phyloP scores from a whole-genome alignment of 2,113 vertebrate species.

The Pithys albifrons region DNA sequence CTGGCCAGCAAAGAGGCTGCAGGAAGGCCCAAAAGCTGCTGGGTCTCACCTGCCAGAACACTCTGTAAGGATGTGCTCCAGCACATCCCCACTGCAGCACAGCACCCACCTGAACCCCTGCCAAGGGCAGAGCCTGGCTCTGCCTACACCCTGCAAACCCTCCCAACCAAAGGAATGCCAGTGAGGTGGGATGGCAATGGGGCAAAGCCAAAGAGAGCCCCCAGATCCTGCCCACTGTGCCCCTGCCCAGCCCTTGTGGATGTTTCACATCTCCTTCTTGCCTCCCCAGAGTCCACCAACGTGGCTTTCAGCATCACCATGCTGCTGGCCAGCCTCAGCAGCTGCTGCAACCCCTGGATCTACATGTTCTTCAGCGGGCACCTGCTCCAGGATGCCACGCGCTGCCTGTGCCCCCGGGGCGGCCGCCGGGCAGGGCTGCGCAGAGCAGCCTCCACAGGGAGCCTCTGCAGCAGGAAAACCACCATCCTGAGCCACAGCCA shows the following conservation, averaged over 20 bases:
- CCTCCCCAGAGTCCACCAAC: constrained; percentile 72
- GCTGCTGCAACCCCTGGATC: constrained; percentile 85
- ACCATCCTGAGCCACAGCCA: constrained; percentile 70
- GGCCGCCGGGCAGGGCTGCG: not conserved
- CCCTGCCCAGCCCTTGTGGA: not conserved
- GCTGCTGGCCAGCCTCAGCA: constrained; percentile 82
- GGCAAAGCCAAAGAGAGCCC: not conserved
- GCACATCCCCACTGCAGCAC: not conserved
- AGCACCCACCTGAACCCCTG: not conserved
- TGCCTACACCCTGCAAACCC: not conserved
- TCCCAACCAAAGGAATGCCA: not conserved
- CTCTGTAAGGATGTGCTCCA: not conserved
- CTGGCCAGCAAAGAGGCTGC: not conserved
- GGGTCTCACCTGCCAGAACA: not conserved
- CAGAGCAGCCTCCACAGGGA: constrained; percentile 63
- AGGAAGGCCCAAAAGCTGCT: not conserved
- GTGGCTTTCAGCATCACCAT: constrained; percentile 81
- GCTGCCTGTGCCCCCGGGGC: constrained; percentile 31
- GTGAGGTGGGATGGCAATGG: rapidly evolving
- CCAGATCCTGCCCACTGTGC: not conserved
- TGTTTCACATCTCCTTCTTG: not conserved
- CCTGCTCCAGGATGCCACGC: constrained; percentile 26
- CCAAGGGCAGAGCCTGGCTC: not conserved
- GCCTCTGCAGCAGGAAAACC: constrained; percentile 72
- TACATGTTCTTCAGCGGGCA: constrained; percentile 82